Percentiles rank a stretch among this genome's conserved stretches.
Conservation (phyloP, 2,888 invertebrate species). For the Synanthedon formicaeformis region DNA sequence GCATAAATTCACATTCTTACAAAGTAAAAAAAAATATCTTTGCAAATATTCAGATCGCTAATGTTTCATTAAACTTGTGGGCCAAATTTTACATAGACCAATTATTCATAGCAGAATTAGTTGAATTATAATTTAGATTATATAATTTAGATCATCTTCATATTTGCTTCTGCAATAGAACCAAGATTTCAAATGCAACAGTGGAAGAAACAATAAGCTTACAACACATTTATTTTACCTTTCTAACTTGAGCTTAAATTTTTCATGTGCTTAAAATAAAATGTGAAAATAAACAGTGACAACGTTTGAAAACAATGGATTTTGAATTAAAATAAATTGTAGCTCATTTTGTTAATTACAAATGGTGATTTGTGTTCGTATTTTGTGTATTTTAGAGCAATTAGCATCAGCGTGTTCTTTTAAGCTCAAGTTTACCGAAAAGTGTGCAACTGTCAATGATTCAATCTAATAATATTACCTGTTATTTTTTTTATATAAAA, state of each 20-base stretch:
- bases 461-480: constrained; percentile 12
- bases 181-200: constrained; percentile 12
- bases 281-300: constrained; percentile 1
- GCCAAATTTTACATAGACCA: no score
- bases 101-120: neutral
- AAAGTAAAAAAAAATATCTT: neutral
- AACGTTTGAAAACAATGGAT: neutral
- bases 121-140: neutral
- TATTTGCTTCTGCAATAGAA: constrained; percentile 17
- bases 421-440: constrained; percentile 50
- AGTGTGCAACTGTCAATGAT: constrained; percentile 47
- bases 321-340: neutral
- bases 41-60: constrained; percentile 17
- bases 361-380: constrained; percentile 6
- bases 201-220: constrained; percentile 17
- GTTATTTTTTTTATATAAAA: neutral
- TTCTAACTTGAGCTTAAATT: constrained; percentile 46
- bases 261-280: constrained; percentile 12
- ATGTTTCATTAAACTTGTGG: neutral
- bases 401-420: constrained; percentile 15
- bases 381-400: constrained; percentile 13
- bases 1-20: neutral
- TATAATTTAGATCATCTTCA: constrained; percentile 10
- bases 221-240: constrained; percentile 26
- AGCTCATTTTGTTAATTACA: constrained; percentile 3